phyloP scores from a whole-genome alignment of 1,140 invertebrate genomes.

The Cecropterus lyciades region DNA sequence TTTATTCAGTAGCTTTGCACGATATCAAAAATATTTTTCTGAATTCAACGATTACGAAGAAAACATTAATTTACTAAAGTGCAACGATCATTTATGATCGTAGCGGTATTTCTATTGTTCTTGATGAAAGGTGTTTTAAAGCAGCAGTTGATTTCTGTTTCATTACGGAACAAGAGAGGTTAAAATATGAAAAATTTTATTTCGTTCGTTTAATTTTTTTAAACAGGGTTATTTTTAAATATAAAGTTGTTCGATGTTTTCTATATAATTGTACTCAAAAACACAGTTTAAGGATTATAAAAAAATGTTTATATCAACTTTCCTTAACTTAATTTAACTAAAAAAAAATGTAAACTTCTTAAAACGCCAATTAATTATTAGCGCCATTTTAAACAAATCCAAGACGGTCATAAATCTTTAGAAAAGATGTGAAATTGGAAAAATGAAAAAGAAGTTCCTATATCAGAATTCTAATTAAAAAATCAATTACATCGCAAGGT shows the following conservation, averaged over 20 bases:
- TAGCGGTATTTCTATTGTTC: slow-evolving; percentile 25
- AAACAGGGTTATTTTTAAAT: too few relatives aligned
- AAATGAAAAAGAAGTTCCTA: background rate
- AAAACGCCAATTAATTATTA: too few relatives aligned
- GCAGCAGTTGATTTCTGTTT: slow-evolving; percentile 14
- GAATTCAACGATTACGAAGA: slow-evolving; percentile 19
- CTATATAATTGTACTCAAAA: too few relatives aligned
- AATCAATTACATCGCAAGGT: slow-evolving; percentile 29
- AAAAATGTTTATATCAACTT: too few relatives aligned
- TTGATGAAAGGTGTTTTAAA: slow-evolving; percentile 24
- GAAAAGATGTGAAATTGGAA: slow-evolving; percentile 1
- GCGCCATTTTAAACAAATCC: too few relatives aligned
- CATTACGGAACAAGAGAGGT: slow-evolving; percentile 1
- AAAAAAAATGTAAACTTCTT: too few relatives aligned
- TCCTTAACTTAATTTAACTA: too few relatives aligned
- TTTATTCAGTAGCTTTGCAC: slow-evolving; percentile 16
- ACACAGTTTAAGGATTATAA: too few relatives aligned
- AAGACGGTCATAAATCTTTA: background rate
- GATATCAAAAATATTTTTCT: slow-evolving; percentile 25
- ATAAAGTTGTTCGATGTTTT: too few relatives aligned
- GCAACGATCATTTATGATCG: slow-evolving; percentile 24
- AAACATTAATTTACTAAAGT: slow-evolving; percentile 29
- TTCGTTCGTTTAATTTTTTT: background rate
- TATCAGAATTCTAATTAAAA: slow-evolving; percentile 33
- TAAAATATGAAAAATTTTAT: slow-evolving; percentile 1